Percentiles rank a stretch among this genome's conserved stretches.
These are phyloP conservation scores for Leptura quadrifasciata DNA, from an alignment of 2,888 invertebrate genomes.

Conservation along the genomic window DNA sequence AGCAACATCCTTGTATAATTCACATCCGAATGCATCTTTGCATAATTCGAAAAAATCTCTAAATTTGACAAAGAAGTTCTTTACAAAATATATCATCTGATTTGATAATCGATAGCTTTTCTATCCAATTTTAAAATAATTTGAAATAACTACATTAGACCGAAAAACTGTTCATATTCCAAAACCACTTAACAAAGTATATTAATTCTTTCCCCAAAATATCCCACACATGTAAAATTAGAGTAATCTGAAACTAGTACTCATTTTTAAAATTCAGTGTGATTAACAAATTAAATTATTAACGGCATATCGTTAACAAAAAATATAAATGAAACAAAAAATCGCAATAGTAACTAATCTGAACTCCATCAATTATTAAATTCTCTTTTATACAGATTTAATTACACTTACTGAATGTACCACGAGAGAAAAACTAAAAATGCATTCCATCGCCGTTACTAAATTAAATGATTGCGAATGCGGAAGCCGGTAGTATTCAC, in stretches of 20 bases:
- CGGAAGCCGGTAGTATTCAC: neutral
- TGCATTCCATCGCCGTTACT: neutral
- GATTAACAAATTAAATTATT: neutral
- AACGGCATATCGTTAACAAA: neutral
- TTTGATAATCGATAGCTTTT: slow-evolving; percentile 27
- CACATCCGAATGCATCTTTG: too few species aligned
- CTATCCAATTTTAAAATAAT: slow-evolving; percentile 31
- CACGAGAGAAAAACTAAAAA: neutral
- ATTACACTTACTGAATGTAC: neutral
- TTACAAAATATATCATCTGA: slow-evolving; percentile 34
- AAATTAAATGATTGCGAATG: slow-evolving; percentile 1
- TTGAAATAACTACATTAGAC: slow-evolving; percentile 25
- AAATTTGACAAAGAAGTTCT: too few species aligned
- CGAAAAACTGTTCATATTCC: slow-evolving; percentile 30
- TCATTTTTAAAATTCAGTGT: neutral
- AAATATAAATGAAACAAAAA: neutral
- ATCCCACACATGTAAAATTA: neutral
- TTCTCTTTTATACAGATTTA: neutral
- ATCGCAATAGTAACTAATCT: neutral
- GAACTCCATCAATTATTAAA: neutral
- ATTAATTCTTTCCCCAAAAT: neutral
- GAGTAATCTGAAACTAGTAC: neutral
- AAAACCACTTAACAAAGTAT: slow-evolving; percentile 1
- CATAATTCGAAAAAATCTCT: neutral
- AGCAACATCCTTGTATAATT: too few species aligned